Percentiles rank a stretch among this genome's conserved stretches.
These are phyloP conservation scores for Lobophora halterata DNA, from an alignment of 2,888 invertebrate genomes.

Conservation along the genomic window DNA sequence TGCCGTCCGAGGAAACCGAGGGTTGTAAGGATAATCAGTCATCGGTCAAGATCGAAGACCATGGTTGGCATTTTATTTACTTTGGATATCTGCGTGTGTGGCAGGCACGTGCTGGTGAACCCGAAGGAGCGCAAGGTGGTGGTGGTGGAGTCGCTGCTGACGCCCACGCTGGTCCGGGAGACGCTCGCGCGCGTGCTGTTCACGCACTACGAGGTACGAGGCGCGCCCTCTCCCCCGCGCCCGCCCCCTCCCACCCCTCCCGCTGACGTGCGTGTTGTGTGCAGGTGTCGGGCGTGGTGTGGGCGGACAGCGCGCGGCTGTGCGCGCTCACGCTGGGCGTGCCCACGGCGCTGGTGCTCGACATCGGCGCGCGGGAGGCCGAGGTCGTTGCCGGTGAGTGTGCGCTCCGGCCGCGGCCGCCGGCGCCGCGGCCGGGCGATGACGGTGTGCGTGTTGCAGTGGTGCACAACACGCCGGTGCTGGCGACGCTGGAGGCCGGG, in stretches of 20 bases:
- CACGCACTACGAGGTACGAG: constrained; percentile 93
- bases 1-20: no score
- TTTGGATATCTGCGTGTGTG: no score
- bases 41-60: no score
- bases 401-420: neutral
- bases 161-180: constrained; percentile 91
- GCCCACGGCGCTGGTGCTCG: constrained; percentile 88
- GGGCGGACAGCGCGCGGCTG: constrained; percentile 93
- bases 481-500: constrained; percentile 91
- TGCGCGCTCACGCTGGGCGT: constrained; percentile 91
- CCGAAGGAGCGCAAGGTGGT: constrained; percentile 96
- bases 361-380: constrained; percentile 93
- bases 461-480: constrained; percentile 91
- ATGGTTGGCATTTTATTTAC: no score
- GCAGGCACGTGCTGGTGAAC: constrained; percentile 92
- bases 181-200: constrained; percentile 95
- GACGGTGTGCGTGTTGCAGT: constrained; percentile 68
- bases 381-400: constrained; percentile 67
- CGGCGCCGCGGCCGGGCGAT: neutral
- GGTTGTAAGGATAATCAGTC: no score
- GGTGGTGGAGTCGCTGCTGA: constrained; percentile 93
- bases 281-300: constrained; percentile 86
- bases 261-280: no score
- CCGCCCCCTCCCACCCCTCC: no score
- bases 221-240: no score